Evolutionary conservation across 1,140 invertebrate genomes (phyloP).

Genomic region (Saccostrea glomerata): DNA sequence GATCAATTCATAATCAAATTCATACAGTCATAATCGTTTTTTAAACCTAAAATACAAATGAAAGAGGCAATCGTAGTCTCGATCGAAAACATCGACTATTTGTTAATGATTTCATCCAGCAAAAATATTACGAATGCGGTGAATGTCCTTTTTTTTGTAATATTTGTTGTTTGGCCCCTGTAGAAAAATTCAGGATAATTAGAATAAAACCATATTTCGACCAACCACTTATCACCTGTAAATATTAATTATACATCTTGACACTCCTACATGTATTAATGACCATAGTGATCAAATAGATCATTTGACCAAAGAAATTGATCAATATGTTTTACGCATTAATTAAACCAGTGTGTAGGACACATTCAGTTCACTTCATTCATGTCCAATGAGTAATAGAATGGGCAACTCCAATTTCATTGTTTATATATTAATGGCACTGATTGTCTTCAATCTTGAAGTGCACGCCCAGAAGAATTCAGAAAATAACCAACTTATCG

Average conservation of each 20-base stretch:
- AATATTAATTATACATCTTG: background rate
- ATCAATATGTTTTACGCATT: background rate
- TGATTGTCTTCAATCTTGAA: background rate
- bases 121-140: background rate
- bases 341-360: background rate
- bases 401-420: background rate
- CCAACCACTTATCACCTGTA: background rate
- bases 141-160: background rate
- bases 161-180: background rate
- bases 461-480: background rate
- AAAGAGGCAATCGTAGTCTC: too few relatives aligned
- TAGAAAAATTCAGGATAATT: background rate
- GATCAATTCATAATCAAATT: too few relatives aligned
- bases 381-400: background rate
- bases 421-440: background rate
- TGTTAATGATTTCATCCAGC: background rate
- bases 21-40: too few relatives aligned
- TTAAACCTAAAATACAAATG: too few relatives aligned
- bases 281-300: background rate
- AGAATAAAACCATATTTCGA: background rate
- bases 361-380: background rate
- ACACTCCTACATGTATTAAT: background rate
- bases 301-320: conserved; percentile 17
- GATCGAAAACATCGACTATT: too few relatives aligned
- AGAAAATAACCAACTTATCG: background rate